Evolutionary conservation across 2,888 invertebrate genomes (phyloP), one percentile per base, ranked within the genome.

Genomic region (Gasteruption jaculator): DNA sequence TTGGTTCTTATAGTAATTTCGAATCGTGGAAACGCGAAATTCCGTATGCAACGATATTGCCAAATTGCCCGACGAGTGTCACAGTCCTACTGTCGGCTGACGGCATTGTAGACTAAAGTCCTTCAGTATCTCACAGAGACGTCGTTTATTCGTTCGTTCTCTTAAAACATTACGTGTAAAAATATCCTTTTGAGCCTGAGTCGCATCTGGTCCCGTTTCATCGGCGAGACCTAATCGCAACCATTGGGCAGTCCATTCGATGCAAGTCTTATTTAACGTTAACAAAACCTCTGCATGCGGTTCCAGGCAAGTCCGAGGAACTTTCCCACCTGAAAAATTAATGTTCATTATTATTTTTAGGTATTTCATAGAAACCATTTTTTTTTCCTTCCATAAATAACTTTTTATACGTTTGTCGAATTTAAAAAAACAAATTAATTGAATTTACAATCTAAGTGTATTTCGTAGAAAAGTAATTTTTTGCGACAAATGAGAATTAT

Each of bases 201-300:
- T 38, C 1, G 58, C 52, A 25, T 40, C 33, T 2, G 54, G 52
- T 5, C 39, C 48, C 1, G 32, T 45, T n/a, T 52, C 38, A 29
- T 57, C 75, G 6, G 73, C 67, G 10, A 83, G 62, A 18, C 80
- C 71, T 1, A 72, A 61, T 30, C 73, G 74, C 52, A 85, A 63
- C 80, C 83, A 83, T 35, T 76, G 73, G 31, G 74, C 71, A 26
- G 80, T 68, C 65, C 76, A 75, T 58, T 79, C 78, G 56, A 76
- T 72, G 71, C 82, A 84, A 58, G 82, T 81, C 65, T 83, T 86
- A 63, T 83, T 86, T 57, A 85, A 68, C 15, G 76, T 74, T 48
- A 80, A 62, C 31, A 85, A 58, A 31, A 85, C 75, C 58, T 85
- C 84, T 14, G 80, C 75, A 52, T 82, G 74, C 18, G 77, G 71